A percentile compares a stretch with the other conserved stretches of the same genome.
These are phyloP conservation scores for Cotesia glomerata DNA, from an alignment of 1,140 invertebrate genomes.

Conservation along the genomic window DNA sequence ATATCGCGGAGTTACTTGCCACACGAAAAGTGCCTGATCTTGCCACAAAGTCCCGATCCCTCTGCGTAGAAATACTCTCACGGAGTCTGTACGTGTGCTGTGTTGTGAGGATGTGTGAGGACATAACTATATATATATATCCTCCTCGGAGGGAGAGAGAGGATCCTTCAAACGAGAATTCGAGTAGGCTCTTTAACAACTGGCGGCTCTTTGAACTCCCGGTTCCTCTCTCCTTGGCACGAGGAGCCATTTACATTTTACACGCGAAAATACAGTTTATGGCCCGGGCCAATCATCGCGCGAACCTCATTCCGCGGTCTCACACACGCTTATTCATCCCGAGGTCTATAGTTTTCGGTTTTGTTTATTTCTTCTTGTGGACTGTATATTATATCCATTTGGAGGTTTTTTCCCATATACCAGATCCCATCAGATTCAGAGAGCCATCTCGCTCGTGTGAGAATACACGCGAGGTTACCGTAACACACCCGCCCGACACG, in stretches of 20 bases:
- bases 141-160: not conserved
- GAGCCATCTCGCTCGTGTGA: too few relatives aligned
- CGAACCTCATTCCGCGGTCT: constrained; percentile 36
- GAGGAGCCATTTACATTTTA: constrained; percentile 58
- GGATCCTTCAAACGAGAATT: constrained; percentile 37
- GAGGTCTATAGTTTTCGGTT: not conserved
- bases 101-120: constrained; percentile 6
- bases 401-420: too few relatives aligned
- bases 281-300: constrained; percentile 54
- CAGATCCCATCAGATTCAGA: too few relatives aligned
- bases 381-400: too few relatives aligned
- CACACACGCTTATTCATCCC: constrained; percentile 20
- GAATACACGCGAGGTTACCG: too few relatives aligned
- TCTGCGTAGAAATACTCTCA: not conserved
- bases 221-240: constrained; percentile 38
- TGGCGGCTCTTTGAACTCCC: constrained; percentile 60
- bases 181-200: constrained; percentile 57
- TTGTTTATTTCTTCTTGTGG: not conserved
- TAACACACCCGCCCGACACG: too few relatives aligned
- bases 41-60: not conserved
- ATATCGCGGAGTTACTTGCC: constrained; percentile 16
- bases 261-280: constrained; percentile 59
- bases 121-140: not conserved
- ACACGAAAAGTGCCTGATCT: constrained; percentile 13
- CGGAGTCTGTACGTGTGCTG: not conserved